phyloP scores from a whole-genome alignment of 2,113 vertebrate genomes.

The Ciconia boyciana region DNA sequence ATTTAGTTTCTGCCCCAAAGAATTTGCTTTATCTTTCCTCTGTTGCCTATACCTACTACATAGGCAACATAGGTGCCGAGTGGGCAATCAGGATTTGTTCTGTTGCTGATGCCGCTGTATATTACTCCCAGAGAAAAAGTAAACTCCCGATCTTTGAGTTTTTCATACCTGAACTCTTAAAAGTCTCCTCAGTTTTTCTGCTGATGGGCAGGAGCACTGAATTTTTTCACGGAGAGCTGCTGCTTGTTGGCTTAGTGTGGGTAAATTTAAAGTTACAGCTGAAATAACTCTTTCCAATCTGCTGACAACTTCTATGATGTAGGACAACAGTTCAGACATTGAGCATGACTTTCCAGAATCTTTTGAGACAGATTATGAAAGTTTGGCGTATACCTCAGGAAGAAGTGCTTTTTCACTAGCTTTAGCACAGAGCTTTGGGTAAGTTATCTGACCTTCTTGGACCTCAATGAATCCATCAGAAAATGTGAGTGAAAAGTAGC shows the following conservation, averaged over 20 bases:
- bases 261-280: neutral
- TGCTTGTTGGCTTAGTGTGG: neutral
- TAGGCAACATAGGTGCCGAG: neutral
- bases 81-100: neutral
- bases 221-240: neutral
- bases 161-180: neutral
- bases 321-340: neutral
- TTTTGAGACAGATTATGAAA: neutral
- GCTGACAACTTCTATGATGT: neutral
- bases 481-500: neutral
- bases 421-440: neutral
- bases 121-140: neutral
- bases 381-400: neutral
- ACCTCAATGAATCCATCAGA: neutral
- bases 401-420: neutral
- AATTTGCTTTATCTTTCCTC: neutral
- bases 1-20: neutral
- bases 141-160: neutral
- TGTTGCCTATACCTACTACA: neutral
- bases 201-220: neutral
- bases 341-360: neutral
- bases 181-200: neutral
- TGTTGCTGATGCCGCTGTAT: neutral
- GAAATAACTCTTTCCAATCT: neutral
- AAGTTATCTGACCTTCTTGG: neutral